Conservation (phyloP, 2,797 vertebrate genomes). For the Sebastes hopkinsi region DNA sequence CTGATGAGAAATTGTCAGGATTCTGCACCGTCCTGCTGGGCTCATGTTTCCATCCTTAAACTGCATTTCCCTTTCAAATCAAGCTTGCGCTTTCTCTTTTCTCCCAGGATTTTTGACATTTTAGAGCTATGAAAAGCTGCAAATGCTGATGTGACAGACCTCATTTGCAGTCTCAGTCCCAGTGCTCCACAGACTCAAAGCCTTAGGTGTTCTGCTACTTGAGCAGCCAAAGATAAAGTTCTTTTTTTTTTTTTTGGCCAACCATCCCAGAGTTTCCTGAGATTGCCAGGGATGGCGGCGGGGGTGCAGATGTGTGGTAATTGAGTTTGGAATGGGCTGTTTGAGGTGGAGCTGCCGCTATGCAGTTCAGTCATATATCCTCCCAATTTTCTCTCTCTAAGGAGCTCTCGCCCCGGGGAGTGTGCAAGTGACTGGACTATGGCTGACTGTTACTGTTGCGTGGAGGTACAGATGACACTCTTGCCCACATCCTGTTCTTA, state of each 20-base stretch:
- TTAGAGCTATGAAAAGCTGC: constrained; percentile 65
- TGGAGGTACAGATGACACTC: constrained; percentile 42
- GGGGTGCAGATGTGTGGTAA: constrained; percentile 73
- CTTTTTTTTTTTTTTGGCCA: constrained; percentile 13
- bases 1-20: constrained; percentile 30
- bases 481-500: constrained; percentile 34
- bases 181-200: constrained; percentile 53
- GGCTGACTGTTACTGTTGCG: constrained; percentile 34
- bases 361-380: constrained; percentile 63
- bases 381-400: constrained; percentile 66
- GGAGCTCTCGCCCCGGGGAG: constrained; percentile 50
- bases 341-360: constrained; percentile 68
- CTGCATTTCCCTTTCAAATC: constrained; percentile 57
- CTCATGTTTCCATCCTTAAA: constrained; percentile 36
- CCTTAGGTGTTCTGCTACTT: constrained; percentile 66
- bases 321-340: constrained; percentile 74
- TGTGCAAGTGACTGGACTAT: constrained; percentile 43
- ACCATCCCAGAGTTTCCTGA: constrained; percentile 43
- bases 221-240: constrained; percentile 64
- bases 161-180: constrained; percentile 68
- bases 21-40: constrained; percentile 24
- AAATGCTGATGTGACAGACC: constrained; percentile 70
- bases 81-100: constrained; percentile 17
- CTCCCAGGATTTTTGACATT: constrained; percentile 63
- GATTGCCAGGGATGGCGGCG: constrained; percentile 48